phyloP scores from a whole-genome alignment of 2,797 vertebrate genomes.

The Octomys mimax region DNA sequence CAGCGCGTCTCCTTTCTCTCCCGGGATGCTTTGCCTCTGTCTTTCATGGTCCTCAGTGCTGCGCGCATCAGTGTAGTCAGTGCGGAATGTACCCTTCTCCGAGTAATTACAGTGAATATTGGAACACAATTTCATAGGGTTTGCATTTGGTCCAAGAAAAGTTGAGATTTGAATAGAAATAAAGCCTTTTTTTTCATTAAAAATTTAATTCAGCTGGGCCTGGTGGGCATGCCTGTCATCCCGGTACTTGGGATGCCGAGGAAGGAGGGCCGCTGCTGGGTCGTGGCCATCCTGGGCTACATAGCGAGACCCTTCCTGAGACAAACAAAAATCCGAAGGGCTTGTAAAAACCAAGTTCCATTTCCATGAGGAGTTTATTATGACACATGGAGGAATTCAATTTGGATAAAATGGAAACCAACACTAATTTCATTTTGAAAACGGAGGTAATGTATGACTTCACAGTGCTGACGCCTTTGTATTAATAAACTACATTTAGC shows the following conservation, averaged over 20 bases:
- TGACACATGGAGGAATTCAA: slow-evolving; percentile 30
- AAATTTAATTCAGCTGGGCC: not conserved
- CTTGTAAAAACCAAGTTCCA: not conserved
- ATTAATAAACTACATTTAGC: not conserved
- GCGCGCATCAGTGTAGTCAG: slow-evolving; percentile 28
- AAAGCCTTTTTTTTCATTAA: not conserved
- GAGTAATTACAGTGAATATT: slow-evolving; percentile 4
- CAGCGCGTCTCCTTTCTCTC: not conserved
- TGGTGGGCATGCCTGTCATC: too few relatives aligned
- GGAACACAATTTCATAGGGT: not conserved
- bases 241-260: too few relatives aligned
- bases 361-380: slow-evolving; percentile 2
- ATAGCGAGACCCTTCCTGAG: too few relatives aligned
- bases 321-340: too few relatives aligned
- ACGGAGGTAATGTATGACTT: not conserved
- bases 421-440: not conserved
- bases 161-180: not conserved
- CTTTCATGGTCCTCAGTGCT: not conserved
- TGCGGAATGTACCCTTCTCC: slow-evolving; percentile 18
- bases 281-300: too few relatives aligned
- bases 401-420: not conserved
- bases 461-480: not conserved
- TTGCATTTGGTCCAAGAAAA: slow-evolving; percentile 40
- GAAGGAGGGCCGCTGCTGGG: too few relatives aligned
- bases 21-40: not conserved